Percentiles rank a stretch among this genome's conserved stretches.
Evolutionary conservation across 2,797 vertebrate genomes (phyloP).

Genomic region (Malacoraja senta): DNA sequence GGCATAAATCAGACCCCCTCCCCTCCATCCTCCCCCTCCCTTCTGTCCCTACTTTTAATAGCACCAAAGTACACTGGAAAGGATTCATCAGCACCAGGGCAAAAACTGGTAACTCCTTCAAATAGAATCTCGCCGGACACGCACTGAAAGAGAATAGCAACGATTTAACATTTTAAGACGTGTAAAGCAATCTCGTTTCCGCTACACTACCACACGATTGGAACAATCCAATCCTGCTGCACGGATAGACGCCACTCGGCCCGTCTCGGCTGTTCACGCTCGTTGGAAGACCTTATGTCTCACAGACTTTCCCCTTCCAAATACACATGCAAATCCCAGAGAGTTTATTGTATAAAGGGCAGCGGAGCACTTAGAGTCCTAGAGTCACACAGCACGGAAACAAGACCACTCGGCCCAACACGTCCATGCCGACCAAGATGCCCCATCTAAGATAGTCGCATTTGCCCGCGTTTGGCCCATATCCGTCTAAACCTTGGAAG

Average conservation of each 20-base stretch:
- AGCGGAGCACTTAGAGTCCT: not conserved
- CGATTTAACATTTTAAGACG: not conserved
- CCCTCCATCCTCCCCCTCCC: slow-evolving; percentile 36
- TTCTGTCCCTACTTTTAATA: slow-evolving; percentile 43
- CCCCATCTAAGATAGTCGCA: no score
- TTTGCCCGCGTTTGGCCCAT: no score
- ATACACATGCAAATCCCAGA: not conserved
- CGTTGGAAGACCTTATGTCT: not conserved
- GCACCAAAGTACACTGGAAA: slow-evolving; percentile 46
- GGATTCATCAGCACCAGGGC: slow-evolving; percentile 51
- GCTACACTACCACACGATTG: no score
- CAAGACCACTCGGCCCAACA: no score
- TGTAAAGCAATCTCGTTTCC: not conserved
- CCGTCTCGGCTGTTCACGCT: not conserved
- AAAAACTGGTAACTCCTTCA: slow-evolving; percentile 4
- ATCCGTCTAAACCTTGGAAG: no score
- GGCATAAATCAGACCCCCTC: slow-evolving; percentile 47
- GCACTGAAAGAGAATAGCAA: not conserved
- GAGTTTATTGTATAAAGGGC: not conserved
- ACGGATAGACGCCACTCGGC: not conserved
- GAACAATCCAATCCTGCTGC: no score
- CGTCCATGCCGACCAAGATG: no score
- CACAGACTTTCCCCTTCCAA: no score
- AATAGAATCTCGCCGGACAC: not conserved
- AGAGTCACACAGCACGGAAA: no score